Conservation (phyloP, 2,113 vertebrate genomes). For the Tragelaphus scriptus region DNA sequence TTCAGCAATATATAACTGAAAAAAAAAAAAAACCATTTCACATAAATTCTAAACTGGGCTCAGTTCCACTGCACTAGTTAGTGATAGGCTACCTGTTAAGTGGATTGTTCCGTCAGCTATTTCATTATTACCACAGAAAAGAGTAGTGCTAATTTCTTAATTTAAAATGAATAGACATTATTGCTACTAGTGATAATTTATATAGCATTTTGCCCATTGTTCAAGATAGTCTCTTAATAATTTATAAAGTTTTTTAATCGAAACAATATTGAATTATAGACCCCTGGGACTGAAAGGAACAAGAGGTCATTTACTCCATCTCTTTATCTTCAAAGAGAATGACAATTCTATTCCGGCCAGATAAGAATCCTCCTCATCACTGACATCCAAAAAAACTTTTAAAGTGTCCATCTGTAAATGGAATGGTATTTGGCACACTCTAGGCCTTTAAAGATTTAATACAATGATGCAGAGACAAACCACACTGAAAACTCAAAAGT, state of each 20-base stretch:
- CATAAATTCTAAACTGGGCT: background rate
- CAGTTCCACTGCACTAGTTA: background rate
- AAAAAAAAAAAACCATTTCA: background rate
- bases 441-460: conserved; percentile 52
- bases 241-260: conserved; percentile 64
- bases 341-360: background rate
- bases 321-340: conserved; percentile 39
- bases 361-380: background rate
- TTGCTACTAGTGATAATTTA: conserved; percentile 40
- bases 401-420: background rate
- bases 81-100: conserved; percentile 1
- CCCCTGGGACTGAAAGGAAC: conserved; percentile 38
- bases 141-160: conserved; percentile 53
- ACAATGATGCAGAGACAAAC: conserved; percentile 2
- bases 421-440: conserved; percentile 28
- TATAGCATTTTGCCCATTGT: conserved; percentile 50
- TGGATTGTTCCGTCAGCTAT: conserved; percentile 33
- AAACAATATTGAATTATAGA: conserved; percentile 53
- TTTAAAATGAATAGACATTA: conserved; percentile 63
- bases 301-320: conserved; percentile 44
- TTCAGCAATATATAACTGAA: background rate
- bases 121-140: conserved; percentile 53
- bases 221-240: conserved; percentile 66
- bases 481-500: conserved; percentile 22
- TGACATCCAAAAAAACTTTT: conserved; percentile 37